Conservation (phyloP, 2,113 vertebrate genomes). For the Salvelinus alpinus region DNA sequence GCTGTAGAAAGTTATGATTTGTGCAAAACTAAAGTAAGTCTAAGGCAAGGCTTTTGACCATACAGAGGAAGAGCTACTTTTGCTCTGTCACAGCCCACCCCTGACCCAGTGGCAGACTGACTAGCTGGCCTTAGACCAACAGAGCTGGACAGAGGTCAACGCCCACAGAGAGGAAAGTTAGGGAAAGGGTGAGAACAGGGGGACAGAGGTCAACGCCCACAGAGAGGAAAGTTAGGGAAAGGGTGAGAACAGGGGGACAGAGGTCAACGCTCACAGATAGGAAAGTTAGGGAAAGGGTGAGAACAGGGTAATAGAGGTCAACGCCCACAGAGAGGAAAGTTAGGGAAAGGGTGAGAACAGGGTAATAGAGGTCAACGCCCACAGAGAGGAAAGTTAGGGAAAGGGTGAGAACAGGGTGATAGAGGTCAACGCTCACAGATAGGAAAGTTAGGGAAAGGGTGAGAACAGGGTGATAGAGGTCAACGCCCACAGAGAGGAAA, state of each 20-base stretch:
- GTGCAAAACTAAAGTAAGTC: background rate
- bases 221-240: background rate
- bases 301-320: background rate
- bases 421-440: background rate
- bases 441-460: background rate
- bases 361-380: background rate
- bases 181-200: too few species aligned
- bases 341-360: background rate
- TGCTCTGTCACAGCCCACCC: background rate
- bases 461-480: background rate
- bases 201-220: background rate
- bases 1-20: background rate
- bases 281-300: background rate
- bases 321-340: background rate
- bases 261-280: background rate
- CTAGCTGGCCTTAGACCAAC: constrained; percentile 6
- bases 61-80: background rate
- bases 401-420: background rate
- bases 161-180: background rate
- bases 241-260: background rate
- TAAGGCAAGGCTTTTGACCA: background rate
- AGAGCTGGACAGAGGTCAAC: background rate
- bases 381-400: background rate
- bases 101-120: constrained; percentile 1
- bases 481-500: background rate